These are phyloP conservation scores for Calidris pygmaea DNA, from an alignment of 2,113 vertebrate species.

Conservation along the genomic window DNA sequence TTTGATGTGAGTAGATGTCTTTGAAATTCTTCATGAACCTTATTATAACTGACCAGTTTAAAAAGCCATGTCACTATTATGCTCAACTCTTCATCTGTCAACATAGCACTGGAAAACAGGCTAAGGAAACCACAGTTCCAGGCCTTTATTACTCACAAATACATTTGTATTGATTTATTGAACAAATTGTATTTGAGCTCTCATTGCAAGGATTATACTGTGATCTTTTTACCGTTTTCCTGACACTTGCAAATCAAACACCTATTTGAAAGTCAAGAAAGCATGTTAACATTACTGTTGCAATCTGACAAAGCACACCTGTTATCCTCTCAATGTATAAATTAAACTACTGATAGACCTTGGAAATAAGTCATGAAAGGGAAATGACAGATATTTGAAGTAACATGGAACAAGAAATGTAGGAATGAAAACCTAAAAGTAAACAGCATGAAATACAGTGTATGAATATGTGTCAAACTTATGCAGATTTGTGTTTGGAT, in stretches of 20 bases:
- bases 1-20: neutral
- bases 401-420: neutral
- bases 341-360: neutral
- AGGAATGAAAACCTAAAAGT: neutral
- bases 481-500: neutral
- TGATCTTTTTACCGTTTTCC: neutral
- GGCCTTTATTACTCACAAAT: conserved; percentile 19
- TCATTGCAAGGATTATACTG: neutral
- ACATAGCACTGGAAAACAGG: neutral
- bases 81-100: neutral
- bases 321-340: neutral
- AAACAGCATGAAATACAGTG: neutral
- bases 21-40: neutral
- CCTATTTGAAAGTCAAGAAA: neutral
- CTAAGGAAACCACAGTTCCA: neutral
- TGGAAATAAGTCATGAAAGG: neutral
- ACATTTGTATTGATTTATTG: conserved; percentile 19
- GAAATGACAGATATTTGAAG: neutral
- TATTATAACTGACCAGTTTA: neutral
- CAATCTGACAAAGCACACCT: neutral
- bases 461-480: neutral
- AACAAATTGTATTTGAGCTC: neutral
- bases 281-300: neutral
- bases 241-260: conserved; percentile 6
- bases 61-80: neutral